phyloP scores from a whole-genome alignment of 2,797 vertebrate species.

The Spinibarbus caldwelli region DNA sequence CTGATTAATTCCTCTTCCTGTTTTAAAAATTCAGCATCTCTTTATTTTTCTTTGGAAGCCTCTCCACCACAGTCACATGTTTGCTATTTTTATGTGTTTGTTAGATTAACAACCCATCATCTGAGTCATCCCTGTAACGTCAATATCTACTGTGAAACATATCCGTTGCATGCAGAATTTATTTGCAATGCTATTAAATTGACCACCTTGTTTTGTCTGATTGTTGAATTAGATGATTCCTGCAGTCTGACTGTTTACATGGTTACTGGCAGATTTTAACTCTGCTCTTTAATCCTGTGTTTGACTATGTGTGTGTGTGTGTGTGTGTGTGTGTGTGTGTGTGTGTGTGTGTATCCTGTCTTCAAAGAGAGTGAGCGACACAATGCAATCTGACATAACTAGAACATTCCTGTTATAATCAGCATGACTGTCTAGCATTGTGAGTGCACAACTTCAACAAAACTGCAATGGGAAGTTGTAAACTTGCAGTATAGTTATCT shows the following conservation, averaged over 20 bases:
- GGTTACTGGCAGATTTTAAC: background rate
- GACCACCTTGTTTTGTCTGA: background rate
- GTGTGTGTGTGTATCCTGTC: background rate
- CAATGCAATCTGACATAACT: background rate
- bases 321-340: background rate
- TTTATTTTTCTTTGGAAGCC: slow-evolving; percentile 63
- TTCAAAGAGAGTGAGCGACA: background rate
- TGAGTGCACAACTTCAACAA: too few relatives aligned
- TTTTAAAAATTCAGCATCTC: slow-evolving; percentile 83
- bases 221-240: background rate
- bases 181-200: background rate
- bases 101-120: background rate
- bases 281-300: background rate
- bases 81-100: background rate
- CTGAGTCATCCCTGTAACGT: background rate
- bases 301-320: background rate
- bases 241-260: background rate
- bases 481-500: background rate
- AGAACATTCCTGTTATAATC: background rate
- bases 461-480: background rate
- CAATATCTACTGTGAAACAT: background rate
- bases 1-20: slow-evolving; percentile 78
- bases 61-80: slow-evolving; percentile 48
- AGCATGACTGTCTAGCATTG: background rate
- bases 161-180: background rate